phyloP scores from a whole-genome alignment of 2,113 vertebrate species.

The Apteryx mantelli region DNA sequence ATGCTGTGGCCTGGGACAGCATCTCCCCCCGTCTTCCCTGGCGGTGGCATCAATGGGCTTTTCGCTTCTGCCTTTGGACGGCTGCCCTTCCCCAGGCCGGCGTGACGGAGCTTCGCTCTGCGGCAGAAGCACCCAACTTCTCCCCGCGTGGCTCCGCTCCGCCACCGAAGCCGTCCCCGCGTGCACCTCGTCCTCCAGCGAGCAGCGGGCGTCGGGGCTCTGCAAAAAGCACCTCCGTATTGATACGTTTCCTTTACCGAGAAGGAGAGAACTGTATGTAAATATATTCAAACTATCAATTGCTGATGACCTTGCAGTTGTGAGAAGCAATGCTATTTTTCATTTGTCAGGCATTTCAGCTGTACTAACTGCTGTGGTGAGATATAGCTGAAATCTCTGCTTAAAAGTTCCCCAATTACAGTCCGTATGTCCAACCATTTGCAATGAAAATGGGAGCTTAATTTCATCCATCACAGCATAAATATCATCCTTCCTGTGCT shows the following conservation, averaged over 20 bases:
- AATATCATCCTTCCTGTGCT: not conserved
- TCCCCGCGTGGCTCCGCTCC: fast-evolving
- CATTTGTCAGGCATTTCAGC: slow-evolving; percentile 33
- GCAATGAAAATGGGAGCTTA: slow-evolving; percentile 25
- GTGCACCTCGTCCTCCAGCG: not conserved
- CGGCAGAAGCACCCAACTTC: not conserved
- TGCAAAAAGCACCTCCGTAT: not conserved
- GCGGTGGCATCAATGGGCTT: fast-evolving
- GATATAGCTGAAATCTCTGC: slow-evolving; percentile 4
- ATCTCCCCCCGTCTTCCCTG: not conserved
- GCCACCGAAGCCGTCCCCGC: not conserved
- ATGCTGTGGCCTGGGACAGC: not conserved
- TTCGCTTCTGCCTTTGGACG: fast-evolving
- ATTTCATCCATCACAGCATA: slow-evolving; percentile 5
- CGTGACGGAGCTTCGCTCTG: not conserved
- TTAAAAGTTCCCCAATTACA: slow-evolving; percentile 17
- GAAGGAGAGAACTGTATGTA: slow-evolving; percentile 18
- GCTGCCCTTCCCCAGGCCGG: not conserved
- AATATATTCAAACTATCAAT: slow-evolving; percentile 46
- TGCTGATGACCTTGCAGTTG: slow-evolving; percentile 57
- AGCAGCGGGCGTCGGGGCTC: not conserved
- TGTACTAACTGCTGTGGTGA: not conserved
- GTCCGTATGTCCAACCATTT: slow-evolving; percentile 13
- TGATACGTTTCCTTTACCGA: not conserved
- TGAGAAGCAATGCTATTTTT: slow-evolving; percentile 1